Conservation (phyloP, 1,140 invertebrate species). For the Rhynchophorus ferrugineus region DNA sequence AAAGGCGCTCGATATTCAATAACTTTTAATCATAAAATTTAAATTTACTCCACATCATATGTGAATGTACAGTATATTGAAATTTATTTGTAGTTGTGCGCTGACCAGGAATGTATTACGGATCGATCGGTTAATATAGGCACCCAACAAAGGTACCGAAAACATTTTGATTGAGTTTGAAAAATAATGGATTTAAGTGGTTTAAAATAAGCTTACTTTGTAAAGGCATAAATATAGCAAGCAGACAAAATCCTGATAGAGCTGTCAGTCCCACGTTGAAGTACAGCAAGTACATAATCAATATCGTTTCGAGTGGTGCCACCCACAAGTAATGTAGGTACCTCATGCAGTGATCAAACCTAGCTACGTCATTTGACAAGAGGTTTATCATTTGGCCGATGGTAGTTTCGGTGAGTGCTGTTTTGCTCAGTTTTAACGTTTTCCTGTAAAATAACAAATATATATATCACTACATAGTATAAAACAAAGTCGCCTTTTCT, state of each 20-base stretch:
- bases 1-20: no score
- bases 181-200: background rate
- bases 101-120: no score
- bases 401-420: slow-evolving; percentile 69
- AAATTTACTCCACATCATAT: no score
- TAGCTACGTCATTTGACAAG: slow-evolving; percentile 74
- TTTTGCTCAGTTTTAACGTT: slow-evolving; percentile 54
- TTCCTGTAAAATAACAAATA: slow-evolving; percentile 46
- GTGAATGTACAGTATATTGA: no score
- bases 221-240: slow-evolving; percentile 76
- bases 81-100: no score
- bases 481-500: no score
- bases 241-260: slow-evolving; percentile 66
- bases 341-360: slow-evolving; percentile 59
- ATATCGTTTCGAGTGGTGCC: slow-evolving; percentile 67
- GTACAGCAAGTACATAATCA: slow-evolving; percentile 72
- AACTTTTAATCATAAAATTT: no score
- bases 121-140: no score
- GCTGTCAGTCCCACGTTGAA: slow-evolving; percentile 62
- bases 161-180: no score
- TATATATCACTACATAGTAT: no score
- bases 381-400: slow-evolving; percentile 82
- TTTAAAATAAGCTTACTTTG: slow-evolving; percentile 52
- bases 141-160: no score
- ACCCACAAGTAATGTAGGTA: slow-evolving; percentile 63